These are phyloP conservation scores for Ennomos quercinarius DNA, from an alignment of 2,888 invertebrate genomes.

Conservation along the genomic window DNA sequence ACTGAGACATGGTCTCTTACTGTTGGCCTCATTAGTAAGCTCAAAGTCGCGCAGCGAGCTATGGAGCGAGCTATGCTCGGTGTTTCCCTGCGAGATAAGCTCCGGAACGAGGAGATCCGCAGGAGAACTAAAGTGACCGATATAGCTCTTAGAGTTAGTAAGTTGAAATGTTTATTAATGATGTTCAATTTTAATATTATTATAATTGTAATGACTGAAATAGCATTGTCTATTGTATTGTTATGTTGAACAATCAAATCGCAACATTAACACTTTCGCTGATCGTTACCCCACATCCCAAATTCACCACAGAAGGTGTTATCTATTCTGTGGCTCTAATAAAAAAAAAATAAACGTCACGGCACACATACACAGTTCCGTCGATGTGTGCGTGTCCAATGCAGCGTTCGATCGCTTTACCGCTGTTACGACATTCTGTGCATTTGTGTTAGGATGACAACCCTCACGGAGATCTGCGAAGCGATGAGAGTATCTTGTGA, in stretches of 20 bases:
- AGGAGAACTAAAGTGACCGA: too few species aligned
- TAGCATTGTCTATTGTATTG: neutral
- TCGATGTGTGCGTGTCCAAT: conserved; percentile 24
- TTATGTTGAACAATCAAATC: neutral
- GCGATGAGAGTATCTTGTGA: neutral
- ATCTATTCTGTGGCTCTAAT: neutral
- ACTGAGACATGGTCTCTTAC: too few species aligned
- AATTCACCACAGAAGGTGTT: neutral
- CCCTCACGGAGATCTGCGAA: neutral
- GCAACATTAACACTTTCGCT: conserved; percentile 3
- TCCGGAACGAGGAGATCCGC: too few species aligned
- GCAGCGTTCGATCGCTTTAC: conserved; percentile 2
- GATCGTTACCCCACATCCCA: conserved; percentile 8
- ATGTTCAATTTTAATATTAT: too few species aligned
- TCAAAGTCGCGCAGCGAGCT: too few species aligned
- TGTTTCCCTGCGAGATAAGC: too few species aligned
- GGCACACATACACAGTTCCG: conserved; percentile 26
- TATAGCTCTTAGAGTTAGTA: too few species aligned
- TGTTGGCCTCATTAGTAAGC: too few species aligned
- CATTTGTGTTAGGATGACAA: conserved; percentile 10
- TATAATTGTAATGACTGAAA: neutral
- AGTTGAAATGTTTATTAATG: too few species aligned
- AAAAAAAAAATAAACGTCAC: conserved; percentile 15
- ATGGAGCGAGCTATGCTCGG: too few species aligned
- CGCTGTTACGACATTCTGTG: conserved; percentile 26